Evolutionary conservation across 1,140 invertebrate genomes (phyloP).

Genomic region (Camponotus vicinus): DNA sequence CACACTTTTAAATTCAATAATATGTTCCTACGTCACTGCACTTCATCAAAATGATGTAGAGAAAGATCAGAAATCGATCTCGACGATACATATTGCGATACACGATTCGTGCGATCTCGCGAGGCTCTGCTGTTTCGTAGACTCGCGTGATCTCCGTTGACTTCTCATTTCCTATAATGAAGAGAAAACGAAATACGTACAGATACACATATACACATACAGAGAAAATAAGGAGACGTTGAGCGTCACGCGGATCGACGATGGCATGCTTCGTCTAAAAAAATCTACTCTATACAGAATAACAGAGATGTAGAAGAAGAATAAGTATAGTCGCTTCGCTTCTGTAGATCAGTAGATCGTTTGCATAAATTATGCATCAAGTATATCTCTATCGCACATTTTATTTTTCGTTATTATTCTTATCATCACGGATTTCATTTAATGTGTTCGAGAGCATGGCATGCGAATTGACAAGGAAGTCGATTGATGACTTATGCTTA

Average conservation of each 20-base stretch:
- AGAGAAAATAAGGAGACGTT: not conserved
- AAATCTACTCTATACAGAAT: conserved; percentile 33
- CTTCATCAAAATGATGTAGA: conserved; percentile 31
- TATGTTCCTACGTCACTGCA: conserved; percentile 67
- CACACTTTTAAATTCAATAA: conserved; percentile 17
- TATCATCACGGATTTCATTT: conserved; percentile 51
- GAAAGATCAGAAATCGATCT: conserved; percentile 26
- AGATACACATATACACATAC: not conserved
- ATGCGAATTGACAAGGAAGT: conserved; percentile 61
- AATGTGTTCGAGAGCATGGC: conserved; percentile 73
- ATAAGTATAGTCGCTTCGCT: conserved; percentile 36
- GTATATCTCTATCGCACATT: conserved; percentile 32
- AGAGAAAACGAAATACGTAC: conserved; percentile 24
- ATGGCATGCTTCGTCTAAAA: conserved; percentile 18
- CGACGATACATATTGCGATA: not conserved
- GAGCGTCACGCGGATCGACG: conserved; percentile 58
- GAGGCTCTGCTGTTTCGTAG: conserved; percentile 52
- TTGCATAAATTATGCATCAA: conserved; percentile 46
- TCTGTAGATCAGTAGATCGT: conserved; percentile 49
- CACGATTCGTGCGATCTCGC: conserved; percentile 48
- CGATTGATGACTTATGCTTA: not conserved
- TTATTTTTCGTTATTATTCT: conserved; percentile 31
- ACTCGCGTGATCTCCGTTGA: conserved; percentile 24
- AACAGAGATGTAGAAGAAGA: conserved; percentile 47
- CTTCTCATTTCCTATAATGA: conserved; percentile 17